Percentiles rank a stretch among this genome's conserved stretches.
These are phyloP conservation scores for Edolisoma coerulescens DNA, from an alignment of 2,113 vertebrate genomes.

Conservation along the genomic window DNA sequence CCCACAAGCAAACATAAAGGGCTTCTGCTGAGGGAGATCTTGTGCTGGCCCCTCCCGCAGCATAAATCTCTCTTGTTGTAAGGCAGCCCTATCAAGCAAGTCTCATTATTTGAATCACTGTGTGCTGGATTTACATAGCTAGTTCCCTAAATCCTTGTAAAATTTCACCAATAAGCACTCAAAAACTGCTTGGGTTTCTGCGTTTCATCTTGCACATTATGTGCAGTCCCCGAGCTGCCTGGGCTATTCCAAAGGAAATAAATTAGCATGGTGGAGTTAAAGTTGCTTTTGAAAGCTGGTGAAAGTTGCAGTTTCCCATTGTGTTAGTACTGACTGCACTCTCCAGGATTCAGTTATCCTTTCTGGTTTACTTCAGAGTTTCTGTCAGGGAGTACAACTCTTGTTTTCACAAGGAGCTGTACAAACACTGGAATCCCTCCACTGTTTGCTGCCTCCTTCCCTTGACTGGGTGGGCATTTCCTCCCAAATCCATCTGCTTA, in stretches of 20 bases:
- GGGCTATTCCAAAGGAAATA: background rate
- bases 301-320: background rate
- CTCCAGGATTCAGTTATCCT: background rate
- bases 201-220: background rate
- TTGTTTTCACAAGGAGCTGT: background rate
- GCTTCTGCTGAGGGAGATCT: background rate
- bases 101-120: background rate
- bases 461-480: background rate
- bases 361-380: background rate
- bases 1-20: background rate
- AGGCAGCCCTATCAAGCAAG: background rate
- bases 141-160: background rate
- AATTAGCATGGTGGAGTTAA: background rate
- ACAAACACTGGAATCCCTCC: background rate
- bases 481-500: background rate
- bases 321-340: background rate
- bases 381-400: background rate
- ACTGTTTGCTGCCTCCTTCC: background rate
- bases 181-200: background rate
- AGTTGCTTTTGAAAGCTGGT: background rate
- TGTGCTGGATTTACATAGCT: background rate
- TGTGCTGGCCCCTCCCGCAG: background rate
- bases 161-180: background rate
- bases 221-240: background rate
- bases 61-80: background rate